Base-by-base conservation (phyloP, 2,888 invertebrate species). In the Crocallis elinguaria region DNA sequence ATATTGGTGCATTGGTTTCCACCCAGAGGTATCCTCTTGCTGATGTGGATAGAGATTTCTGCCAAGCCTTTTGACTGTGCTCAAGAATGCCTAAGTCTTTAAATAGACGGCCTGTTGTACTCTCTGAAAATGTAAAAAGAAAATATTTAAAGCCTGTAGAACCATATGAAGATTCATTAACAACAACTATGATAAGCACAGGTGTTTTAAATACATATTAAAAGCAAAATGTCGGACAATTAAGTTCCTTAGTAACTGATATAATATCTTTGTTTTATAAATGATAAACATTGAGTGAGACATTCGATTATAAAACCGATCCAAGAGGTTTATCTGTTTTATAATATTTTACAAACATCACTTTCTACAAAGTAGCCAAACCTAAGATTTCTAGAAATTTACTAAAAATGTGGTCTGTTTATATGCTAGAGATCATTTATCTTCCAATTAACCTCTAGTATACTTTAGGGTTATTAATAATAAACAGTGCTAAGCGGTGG, bases 1-100 rank as follows among this genome's bases (percentile, higher is more conserved):
- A 95, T 29, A 94, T 92, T 0, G 96, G 96, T 19, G 94, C 93
- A 71, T 93, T 94, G 17, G 93, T 92, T 69, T 96, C 95, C 16
- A 95, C 82, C 92, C 94, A 94, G 48, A 93, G 91, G 71, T 95
- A 94, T 2, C 94, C 93, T 60, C 94, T 92, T 0, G 93, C 93
- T 9, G 93, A 92, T 21, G 94, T 92, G 0, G 93, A 89, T 62
- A 94, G 88, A 0, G 93, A 87, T 57, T 92, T 92, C 68, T 93
- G 92, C 92, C 94, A 94, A 2, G 92, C 94, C 56, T 89, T 90
- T 64, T 95, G 93, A 43, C 93, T 93, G 65, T 94, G 93, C 42
- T 93, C 94, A 54, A 94, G 76, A 21, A 94, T 82, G 25, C 95
- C 95, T 23, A 93, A 92, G 66, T 94, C 93, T 67, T 94, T 94